Evolutionary conservation across 2,888 invertebrate species (phyloP).

Genomic region (Lydus trimaculatus): DNA sequence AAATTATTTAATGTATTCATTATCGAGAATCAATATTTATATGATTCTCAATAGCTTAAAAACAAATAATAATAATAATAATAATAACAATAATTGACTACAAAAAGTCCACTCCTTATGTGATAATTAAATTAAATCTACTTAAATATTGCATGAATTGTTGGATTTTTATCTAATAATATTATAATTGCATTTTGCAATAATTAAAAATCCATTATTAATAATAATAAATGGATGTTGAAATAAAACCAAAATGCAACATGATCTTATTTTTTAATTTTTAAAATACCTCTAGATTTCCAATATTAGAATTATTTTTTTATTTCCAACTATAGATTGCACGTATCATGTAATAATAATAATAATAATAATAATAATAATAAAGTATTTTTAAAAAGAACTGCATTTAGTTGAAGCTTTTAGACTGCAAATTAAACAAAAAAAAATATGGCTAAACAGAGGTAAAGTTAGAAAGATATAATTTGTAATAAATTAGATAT

Average conservation of each 20-base stretch:
- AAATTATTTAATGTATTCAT: slow-evolving; percentile 41
- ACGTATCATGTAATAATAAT: neutral
- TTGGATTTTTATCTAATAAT: slow-evolving; percentile 32
- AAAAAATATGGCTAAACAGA: neutral
- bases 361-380: neutral
- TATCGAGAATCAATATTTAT: slow-evolving; percentile 16
- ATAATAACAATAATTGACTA: slow-evolving; percentile 20
- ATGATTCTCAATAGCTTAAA: slow-evolving; percentile 9
- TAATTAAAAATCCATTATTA: neutral
- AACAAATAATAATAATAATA: no score
- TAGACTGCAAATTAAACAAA: neutral
- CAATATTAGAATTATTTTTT: slow-evolving; percentile 9
- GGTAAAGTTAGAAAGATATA: neutral
- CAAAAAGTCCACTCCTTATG: slow-evolving; percentile 38
- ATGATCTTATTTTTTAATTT: neutral
- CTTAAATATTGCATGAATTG: slow-evolving; percentile 27
- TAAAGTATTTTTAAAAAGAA: slow-evolving; percentile 1
- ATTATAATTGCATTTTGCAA: slow-evolving; percentile 25
- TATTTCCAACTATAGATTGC: neutral
- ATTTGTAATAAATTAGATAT: slow-evolving; percentile 6
- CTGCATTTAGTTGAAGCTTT: slow-evolving; percentile 13
- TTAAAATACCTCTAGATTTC: neutral
- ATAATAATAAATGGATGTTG: neutral
- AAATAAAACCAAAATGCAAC: slow-evolving; percentile 7
- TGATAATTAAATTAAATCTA: slow-evolving; percentile 39